Conservation (phyloP, 2,113 vertebrate genomes). For the Pedionomus torquatus region DNA sequence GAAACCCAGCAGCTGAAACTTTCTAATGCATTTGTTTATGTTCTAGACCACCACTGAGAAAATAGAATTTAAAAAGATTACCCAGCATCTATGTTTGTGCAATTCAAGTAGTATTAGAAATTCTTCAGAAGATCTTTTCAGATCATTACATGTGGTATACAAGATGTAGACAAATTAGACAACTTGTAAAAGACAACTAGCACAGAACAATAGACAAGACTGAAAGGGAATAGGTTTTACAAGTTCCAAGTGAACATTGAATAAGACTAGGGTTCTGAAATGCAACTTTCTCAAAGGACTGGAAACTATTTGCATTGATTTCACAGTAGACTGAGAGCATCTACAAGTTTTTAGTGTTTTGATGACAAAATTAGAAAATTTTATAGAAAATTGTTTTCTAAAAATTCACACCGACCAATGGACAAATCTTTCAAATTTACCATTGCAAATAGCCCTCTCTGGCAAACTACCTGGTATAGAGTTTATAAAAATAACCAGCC, state of each 20-base stretch:
- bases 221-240: neutral
- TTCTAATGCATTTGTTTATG: neutral
- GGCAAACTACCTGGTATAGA: neutral
- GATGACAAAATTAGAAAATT: neutral
- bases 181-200: neutral
- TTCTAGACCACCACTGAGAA: neutral
- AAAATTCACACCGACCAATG: neutral
- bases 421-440: neutral
- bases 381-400: neutral
- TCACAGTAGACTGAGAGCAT: neutral
- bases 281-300: neutral
- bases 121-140: neutral
- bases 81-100: rapidly evolving
- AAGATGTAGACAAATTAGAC: neutral
- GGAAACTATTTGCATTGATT: neutral
- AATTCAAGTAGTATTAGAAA: neutral
- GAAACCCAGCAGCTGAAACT: neutral
- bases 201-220: neutral
- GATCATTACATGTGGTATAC: neutral
- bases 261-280: neutral
- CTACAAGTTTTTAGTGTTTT: neutral
- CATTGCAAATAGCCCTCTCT: neutral
- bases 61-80: neutral
- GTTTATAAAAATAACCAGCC: neutral
- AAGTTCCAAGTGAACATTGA: neutral